phyloP scores from a whole-genome alignment of 2,113 vertebrate genomes.

The Regulus satrapa region DNA sequence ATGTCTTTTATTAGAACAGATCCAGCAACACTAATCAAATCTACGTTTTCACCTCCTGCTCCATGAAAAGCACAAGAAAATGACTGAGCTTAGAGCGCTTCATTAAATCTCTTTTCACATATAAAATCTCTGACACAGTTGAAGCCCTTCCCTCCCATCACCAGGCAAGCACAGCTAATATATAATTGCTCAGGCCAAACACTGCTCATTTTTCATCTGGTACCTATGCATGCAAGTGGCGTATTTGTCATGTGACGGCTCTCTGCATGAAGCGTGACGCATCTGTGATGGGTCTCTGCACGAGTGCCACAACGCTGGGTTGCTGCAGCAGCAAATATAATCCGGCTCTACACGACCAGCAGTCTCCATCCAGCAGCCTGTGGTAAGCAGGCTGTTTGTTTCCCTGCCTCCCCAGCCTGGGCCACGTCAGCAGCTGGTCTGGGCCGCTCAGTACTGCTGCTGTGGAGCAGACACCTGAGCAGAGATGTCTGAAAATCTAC shows the following conservation, averaged over 20 bases:
- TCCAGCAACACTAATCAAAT: not conserved
- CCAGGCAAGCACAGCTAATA: not conserved
- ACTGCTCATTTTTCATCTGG: not conserved
- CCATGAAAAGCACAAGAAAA: not conserved
- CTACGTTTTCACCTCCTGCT: not conserved
- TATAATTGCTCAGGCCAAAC: not conserved
- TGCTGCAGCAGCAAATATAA: not conserved
- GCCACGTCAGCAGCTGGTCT: not conserved
- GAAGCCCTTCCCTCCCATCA: not conserved
- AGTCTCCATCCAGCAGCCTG: not conserved
- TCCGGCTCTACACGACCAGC: not conserved
- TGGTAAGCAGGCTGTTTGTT: not conserved
- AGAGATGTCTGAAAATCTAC: not conserved
- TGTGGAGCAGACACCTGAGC: not conserved
- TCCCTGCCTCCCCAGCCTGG: not conserved
- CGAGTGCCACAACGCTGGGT: not conserved
- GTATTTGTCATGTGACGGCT: not conserved
- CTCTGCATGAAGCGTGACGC: not conserved
- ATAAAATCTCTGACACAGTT: not conserved
- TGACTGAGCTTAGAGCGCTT: not conserved
- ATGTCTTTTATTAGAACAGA: not conserved
- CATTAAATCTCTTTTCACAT: not conserved
- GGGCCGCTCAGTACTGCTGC: not conserved
- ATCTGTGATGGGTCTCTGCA: not conserved
- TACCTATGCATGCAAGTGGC: not conserved